These are phyloP conservation scores for Furnarius figulus DNA, from an alignment of 2,113 vertebrate species.

Conservation along the genomic window DNA sequence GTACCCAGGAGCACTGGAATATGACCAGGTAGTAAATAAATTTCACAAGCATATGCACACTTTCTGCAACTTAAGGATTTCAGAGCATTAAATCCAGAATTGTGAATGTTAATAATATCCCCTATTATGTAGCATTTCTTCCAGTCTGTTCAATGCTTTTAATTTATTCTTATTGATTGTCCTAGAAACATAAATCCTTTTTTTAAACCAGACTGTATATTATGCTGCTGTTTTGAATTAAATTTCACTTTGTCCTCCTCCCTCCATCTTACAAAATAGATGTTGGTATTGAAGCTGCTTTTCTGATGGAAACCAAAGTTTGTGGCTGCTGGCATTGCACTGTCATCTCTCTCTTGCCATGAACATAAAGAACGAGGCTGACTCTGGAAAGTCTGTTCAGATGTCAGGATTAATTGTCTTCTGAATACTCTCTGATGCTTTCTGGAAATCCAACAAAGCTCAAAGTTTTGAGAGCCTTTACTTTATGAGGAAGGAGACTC, in stretches of 20 bases:
- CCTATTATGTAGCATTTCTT: neutral
- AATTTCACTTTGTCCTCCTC: neutral
- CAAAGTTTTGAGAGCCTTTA: neutral
- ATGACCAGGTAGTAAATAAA: slow-evolving; percentile 90
- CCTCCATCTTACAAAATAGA: neutral
- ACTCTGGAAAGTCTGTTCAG: neutral
- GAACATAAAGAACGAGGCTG: neutral
- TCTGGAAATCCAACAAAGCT: neutral
- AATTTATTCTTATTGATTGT: neutral
- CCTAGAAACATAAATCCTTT: neutral
- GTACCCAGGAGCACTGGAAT: slow-evolving; percentile 98
- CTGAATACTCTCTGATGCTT: neutral
- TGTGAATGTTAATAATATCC: neutral
- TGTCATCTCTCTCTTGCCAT: neutral
- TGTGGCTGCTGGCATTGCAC: neutral
- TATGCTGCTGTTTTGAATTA: neutral
- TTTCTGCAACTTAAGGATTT: neutral
- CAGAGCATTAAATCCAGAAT: neutral
- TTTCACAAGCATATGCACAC: neutral
- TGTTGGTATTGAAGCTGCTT: neutral
- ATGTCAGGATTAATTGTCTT: neutral
- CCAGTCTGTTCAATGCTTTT: neutral
- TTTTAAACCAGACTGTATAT: neutral
- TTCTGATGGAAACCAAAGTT: neutral
- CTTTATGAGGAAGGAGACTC: fast-evolving